These are phyloP conservation scores for Sipha maydis DNA, from an alignment of 2,888 invertebrate genomes.

Conservation along the genomic window DNA sequence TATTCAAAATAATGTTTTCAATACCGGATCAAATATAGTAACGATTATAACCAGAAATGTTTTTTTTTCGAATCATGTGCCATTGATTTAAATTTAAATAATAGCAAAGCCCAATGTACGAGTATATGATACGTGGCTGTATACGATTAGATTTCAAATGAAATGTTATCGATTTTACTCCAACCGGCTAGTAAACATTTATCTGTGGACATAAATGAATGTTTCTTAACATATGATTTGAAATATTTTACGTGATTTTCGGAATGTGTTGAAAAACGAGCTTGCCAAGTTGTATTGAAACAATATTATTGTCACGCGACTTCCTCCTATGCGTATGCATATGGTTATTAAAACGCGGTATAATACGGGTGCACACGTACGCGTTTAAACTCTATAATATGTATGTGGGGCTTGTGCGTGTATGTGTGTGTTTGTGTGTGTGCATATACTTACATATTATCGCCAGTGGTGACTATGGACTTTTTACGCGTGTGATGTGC, in stretches of 20 bases:
- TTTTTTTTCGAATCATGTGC: too few species aligned
- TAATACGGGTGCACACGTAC: not conserved
- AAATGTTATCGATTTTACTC: too few species aligned
- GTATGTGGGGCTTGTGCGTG: not conserved
- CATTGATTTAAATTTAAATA: too few species aligned
- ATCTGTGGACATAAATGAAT: too few species aligned
- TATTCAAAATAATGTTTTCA: too few species aligned
- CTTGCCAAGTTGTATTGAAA: not conserved
- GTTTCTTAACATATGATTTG: too few species aligned
- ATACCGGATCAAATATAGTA: too few species aligned
- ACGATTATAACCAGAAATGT: too few species aligned
- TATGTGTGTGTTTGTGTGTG: not conserved
- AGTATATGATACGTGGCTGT: too few species aligned
- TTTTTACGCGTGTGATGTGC: slow-evolving; percentile 1
- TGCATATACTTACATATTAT: not conserved
- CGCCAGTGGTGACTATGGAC: slow-evolving; percentile 6
- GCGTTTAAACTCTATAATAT: not conserved
- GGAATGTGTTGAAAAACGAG: not conserved
- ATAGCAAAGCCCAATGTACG: too few species aligned
- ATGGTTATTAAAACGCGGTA: not conserved
- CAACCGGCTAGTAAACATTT: too few species aligned
- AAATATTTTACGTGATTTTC: not conserved
- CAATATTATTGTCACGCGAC: not conserved
- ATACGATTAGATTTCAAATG: too few species aligned
- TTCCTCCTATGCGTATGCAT: not conserved